Conservation (phyloP, 2,888 invertebrate species). For the Parnassius mnemosyne region DNA sequence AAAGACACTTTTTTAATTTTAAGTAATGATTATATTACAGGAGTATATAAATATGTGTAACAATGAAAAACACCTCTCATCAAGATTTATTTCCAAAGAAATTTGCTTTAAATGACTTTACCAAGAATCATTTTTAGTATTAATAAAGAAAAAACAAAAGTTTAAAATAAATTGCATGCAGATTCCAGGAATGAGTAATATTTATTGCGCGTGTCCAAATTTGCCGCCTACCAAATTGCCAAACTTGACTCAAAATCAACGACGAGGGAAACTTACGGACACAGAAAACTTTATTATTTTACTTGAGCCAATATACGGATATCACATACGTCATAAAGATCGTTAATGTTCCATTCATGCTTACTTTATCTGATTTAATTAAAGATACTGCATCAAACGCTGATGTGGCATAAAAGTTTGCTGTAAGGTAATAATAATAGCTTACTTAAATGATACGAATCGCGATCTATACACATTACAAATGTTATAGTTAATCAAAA, state of each 20-base stretch:
- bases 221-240: conserved; percentile 19
- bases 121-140: conserved; percentile 3
- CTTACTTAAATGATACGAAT: background rate
- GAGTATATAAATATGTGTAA: too few relatives aligned
- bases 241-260: conserved; percentile 8
- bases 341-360: conserved; percentile 1
- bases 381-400: conserved; percentile 4
- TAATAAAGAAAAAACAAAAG: conserved; percentile 14
- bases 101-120: background rate
- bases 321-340: background rate
- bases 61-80: too few relatives aligned
- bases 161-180: conserved; percentile 24
- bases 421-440: background rate
- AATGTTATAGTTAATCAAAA: too few relatives aligned
- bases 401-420: background rate
- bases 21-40: too few relatives aligned
- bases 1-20: too few relatives aligned
- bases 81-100: too few relatives aligned
- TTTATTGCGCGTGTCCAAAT: conserved; percentile 18
- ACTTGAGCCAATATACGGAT: background rate
- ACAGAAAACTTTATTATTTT: conserved; percentile 6
- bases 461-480: too few relatives aligned
- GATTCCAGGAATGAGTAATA: conserved; percentile 16
- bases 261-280: conserved; percentile 3
- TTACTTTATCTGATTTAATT: conserved; percentile 7